Evolutionary conservation across 2,888 invertebrate genomes (phyloP), one percentile per base, ranked within the genome.

Genomic region (Parnassius mnemosyne): DNA sequence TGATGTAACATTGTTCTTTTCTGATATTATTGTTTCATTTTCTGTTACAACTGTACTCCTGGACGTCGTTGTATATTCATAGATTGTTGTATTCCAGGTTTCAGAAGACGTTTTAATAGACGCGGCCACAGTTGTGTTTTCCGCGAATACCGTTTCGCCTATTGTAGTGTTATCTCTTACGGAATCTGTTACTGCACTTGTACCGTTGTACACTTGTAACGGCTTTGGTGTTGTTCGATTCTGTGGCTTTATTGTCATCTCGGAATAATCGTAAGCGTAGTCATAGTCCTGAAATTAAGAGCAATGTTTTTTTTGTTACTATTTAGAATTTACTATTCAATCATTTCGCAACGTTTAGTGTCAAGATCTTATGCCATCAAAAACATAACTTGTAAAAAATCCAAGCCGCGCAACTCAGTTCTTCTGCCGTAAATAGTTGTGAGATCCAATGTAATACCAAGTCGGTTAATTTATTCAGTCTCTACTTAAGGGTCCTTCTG

Each of bases 241-340:
- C 67, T 81, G 83, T 41, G 95, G 95, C 84, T 94, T 95, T 74
- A 94, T 87, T 20, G 95, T 95, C 81, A 95, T 93, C 74, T 95
- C 95, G 5, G 94, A 90, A 73, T 95, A 95, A 78, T 95, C 95
- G 77, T 95, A 95, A 57, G 93, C 93, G 76, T 95, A 95, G 82
- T 95, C 95, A 69, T 94, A 95, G 76, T 94, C 94, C 95, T 95
- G 86, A 43, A 92, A 93, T 61, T 25, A 25, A 25, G 25, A 25
- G 25, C 25, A 25, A 25, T 16, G 16, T 16, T 16, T 5, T 25
- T 25, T 3, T 25, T 25, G 25, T 25, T 3, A 25, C 3, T 25
- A 25, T 25, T 25, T 25, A 25, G 25, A 3, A 25, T 25, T 25
- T 25, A 25, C 25, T 25, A 25, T 25, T 25, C 25, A 25, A 25